Base-by-base conservation (phyloP, 2,888 invertebrate species). In the Ophion ventricosus region DNA sequence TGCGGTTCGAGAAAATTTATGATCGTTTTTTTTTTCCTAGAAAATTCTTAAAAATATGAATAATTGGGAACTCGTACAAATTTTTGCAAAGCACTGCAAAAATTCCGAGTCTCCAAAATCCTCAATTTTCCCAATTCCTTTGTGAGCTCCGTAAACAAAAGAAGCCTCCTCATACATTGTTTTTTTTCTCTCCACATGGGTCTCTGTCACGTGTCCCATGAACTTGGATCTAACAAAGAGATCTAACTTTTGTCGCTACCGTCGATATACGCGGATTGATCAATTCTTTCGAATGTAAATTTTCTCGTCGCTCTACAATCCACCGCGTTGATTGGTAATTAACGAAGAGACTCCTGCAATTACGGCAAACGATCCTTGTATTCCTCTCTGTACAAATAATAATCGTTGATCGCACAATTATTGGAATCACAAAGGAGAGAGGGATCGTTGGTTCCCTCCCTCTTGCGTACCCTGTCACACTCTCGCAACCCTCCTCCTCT, bases 351-450 rank as follows among this genome's bases (percentile, higher is more conserved):
- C 54, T 23, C 5, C 72, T 40, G n/a, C 17, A 72, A 23, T 40
- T 23, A 72, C 35, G 23, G 43, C 59, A 43, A 63, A 63, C n/a
- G 20, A 57, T 20, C 35, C 26, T 40, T 56, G 64, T 76, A n/a
- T 26, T 77, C 69, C 23, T 78, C 79, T 76, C 59, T 73, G 74
- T 79, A 80, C 59, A 73, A 76, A 80, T 79, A 64, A 76, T 64
- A 76, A 84, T 84, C 82, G 84, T 84, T 84, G 84, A 72, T 76
- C 57, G 84, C 84, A 85, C 84, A 85, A 85, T 85, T 82, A 85
- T 85, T 76, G 84, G 76, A 54, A 80, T 82, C 79, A 80, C 76
- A 82, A 67, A 72, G 63, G 59, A 75, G 78, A 78, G 70, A 35
- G 70, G 73, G 17, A 73, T 8, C 26, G n/a, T 61, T 35, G 17